Base-by-base conservation (phyloP, 1,140 invertebrate genomes). In the Aphelinus certus region DNA sequence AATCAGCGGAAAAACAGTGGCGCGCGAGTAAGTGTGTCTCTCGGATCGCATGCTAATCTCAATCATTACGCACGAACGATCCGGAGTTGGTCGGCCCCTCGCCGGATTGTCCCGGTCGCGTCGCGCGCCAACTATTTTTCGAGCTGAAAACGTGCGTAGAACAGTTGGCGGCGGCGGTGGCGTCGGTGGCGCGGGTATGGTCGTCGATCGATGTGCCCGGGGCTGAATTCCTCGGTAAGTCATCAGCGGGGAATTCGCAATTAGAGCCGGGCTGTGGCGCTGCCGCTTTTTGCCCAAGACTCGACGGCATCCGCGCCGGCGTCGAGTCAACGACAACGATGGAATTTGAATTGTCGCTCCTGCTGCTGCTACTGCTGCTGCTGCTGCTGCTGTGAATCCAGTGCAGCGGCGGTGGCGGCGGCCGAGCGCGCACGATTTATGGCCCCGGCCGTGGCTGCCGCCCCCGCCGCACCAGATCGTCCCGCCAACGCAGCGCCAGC, bases 241-340 rank as follows among this genome's bases (percentile, higher is more conserved):
- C 77, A 82, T 79, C 77, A 77, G 73, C 42, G 69, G 79, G 77
- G 80, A 82, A 81, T 83, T 81, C 74, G 81, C 79, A 81, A 83
- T 83, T 83, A 82, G 75, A 53, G 51, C 4, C 4, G 9, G 51
- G 9, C 0, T 4, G 51, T 6, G 51, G 9, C 71, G 74, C 71
- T 73, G 61, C 67, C 65, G 77, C 77, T 81, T 80, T 80, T 81
- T 81, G 76, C 55, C 26, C 42, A 48, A 77, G 76, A 76, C 75
- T 71, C 74, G 62, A 76, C 75, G 73, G 68, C 69, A 82, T 82
- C 78, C 78, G 26, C 26, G 26, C 71, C 45, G 45, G 66, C 77
- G 53, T 66, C 26, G 73, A 79, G 80, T 79, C 77, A 68, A 71
- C 70, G 47, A 53, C 65, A 64, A 46, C 46, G 57, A 58, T 76